Percentiles rank a stretch among this genome's conserved stretches.
These are phyloP conservation scores for Oikopleura albicans DNA, from an alignment of 23 tunicate species.

Conservation along the genomic window DNA sequence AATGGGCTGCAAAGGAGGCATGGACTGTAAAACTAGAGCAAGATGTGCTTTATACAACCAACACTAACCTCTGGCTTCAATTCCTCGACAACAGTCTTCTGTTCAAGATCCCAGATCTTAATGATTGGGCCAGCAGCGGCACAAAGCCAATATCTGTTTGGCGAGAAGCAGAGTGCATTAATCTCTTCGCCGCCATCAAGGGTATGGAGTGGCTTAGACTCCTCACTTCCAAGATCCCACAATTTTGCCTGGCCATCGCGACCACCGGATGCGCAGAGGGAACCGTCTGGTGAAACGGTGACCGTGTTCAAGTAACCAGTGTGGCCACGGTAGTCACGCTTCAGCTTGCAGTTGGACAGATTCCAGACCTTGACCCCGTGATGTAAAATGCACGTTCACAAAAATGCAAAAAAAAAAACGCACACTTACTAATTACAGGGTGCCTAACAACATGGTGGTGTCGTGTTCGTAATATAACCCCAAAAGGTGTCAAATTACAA, in stretches of 20 bases:
- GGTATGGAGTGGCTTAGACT: constrained; percentile 79
- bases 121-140: constrained; percentile 95
- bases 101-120: constrained; percentile 97
- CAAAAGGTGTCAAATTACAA: no score
- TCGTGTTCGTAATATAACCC: no score
- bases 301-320: constrained; percentile 83
- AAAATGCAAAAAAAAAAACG: no score
- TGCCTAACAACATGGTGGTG: no score
- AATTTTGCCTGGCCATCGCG: constrained; percentile 96
- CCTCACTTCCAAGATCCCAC: constrained; percentile 41
- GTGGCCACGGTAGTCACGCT: constrained; percentile 88
- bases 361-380: no score
- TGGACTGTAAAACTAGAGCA: no score
- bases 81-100: constrained; percentile 82
- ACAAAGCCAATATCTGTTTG: constrained; percentile 96
- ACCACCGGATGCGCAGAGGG: constrained; percentile 97
- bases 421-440: no score
- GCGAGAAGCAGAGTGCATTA: constrained; percentile 91
- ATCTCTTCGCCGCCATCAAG: constrained; percentile 78
- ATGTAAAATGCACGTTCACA: no score
- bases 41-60: no score
- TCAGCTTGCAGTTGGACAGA: constrained; percentile 89
- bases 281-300: constrained; percentile 93
- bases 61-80: constrained; percentile 79
- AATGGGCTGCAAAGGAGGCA: no score